phyloP scores from a whole-genome alignment of 1,140 invertebrate species.

The Eriocheir sinensis region DNA sequence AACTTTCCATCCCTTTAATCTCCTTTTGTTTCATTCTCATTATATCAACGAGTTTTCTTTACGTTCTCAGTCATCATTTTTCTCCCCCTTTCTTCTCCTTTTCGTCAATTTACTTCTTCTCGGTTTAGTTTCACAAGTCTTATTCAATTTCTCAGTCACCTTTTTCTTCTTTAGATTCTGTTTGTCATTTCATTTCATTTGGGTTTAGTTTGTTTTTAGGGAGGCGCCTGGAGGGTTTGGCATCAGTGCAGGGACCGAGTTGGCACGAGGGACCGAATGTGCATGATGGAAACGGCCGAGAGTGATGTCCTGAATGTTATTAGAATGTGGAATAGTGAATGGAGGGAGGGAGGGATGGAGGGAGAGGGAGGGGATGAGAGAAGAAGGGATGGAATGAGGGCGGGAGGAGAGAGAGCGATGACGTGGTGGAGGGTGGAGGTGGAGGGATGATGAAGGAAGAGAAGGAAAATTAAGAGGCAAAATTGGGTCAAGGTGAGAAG shows the following conservation, averaged over 20 bases:
- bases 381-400: background rate
- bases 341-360: background rate
- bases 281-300: background rate
- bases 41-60: too few relatives aligned
- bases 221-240: too few relatives aligned
- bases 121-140: too few relatives aligned
- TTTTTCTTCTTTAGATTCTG: background rate
- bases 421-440: background rate
- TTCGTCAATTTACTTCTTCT: too few relatives aligned
- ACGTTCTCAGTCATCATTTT: too few relatives aligned
- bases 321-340: background rate
- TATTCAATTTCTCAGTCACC: too few relatives aligned
- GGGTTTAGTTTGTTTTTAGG: background rate
- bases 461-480: too few relatives aligned
- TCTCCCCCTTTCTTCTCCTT: too few relatives aligned
- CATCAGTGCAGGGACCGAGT: background rate
- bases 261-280: background rate
- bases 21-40: too few relatives aligned
- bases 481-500: background rate
- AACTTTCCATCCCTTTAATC: too few relatives aligned
- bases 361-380: too few relatives aligned
- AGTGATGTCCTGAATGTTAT: conserved; percentile 24
- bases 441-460: too few relatives aligned
- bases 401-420: background rate
- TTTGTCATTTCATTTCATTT: background rate